phyloP scores from a whole-genome alignment of 2,888 invertebrate genomes.

The Oegoconia quadripuncta region DNA sequence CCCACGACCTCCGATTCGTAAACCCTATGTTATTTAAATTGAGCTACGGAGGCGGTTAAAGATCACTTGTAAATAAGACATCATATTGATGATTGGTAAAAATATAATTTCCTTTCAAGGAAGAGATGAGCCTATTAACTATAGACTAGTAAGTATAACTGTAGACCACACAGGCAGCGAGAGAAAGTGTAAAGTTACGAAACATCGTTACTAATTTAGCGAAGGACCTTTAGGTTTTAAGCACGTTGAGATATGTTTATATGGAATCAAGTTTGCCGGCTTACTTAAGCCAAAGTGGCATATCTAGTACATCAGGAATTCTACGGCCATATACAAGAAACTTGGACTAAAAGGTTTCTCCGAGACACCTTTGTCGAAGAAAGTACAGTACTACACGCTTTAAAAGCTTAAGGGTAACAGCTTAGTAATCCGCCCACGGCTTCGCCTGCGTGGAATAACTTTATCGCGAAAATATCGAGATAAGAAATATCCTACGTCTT shows the following conservation, averaged over 20 bases:
- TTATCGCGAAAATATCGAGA: background rate
- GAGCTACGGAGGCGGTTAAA: too few species aligned
- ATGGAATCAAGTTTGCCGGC: background rate
- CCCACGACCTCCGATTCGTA: too few species aligned
- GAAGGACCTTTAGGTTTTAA: background rate
- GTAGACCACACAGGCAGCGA: too few species aligned
- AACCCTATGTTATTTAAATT: too few species aligned
- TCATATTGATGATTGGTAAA: too few species aligned
- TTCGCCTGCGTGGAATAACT: background rate
- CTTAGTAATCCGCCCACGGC: too few species aligned
- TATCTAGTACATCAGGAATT: constrained; percentile 4
- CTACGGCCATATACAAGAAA: background rate
- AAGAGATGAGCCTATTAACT: too few species aligned
- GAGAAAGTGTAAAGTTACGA: background rate
- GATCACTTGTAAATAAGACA: too few species aligned
- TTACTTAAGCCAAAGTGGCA: background rate
- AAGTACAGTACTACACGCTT: background rate
- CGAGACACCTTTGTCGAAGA: background rate
- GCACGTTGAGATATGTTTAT: background rate
- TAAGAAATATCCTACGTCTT: too few species aligned
- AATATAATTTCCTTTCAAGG: too few species aligned
- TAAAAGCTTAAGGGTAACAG: too few species aligned
- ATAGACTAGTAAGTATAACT: too few species aligned
- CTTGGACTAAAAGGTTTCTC: background rate
- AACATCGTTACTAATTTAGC: background rate